Percentiles rank a stretch among this genome's conserved stretches.
These are phyloP conservation scores for Ranitomeya variabilis DNA, from an alignment of 2,113 vertebrate genomes.

Conservation along the genomic window DNA sequence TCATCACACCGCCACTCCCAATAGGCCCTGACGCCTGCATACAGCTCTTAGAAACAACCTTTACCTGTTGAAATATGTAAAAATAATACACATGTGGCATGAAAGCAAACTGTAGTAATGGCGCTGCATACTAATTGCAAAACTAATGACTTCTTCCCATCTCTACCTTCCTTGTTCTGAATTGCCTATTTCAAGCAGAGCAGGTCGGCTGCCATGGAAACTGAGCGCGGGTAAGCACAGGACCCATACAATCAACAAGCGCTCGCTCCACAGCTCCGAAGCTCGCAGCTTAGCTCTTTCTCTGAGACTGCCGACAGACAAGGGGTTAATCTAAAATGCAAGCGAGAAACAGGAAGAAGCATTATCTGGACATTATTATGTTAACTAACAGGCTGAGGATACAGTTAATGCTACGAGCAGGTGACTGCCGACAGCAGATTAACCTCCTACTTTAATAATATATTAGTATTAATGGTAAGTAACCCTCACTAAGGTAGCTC, in stretches of 20 bases:
- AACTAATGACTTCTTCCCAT: conserved; percentile 82
- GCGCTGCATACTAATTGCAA: conserved; percentile 86
- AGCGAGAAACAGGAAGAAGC: not conserved
- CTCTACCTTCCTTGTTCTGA: conserved; percentile 64
- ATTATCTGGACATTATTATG: not conserved
- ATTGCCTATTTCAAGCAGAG: conserved; percentile 71
- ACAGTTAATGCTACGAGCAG: conserved; percentile 16
- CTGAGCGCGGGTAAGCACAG: conserved; percentile 68
- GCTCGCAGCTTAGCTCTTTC: conserved; percentile 39
- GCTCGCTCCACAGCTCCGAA: conserved; percentile 59
- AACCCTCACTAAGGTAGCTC: conserved; percentile 26
- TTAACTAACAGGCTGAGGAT: conserved; percentile 12
- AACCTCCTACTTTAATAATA: conserved; percentile 52
- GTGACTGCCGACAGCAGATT: conserved; percentile 41
- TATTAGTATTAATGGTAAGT: conserved; percentile 43
- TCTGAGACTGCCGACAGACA: not conserved
- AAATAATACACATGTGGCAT: conserved; percentile 32
- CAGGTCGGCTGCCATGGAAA: conserved; percentile 86
- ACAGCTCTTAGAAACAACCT: not conserved
- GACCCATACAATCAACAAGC: conserved; percentile 65
- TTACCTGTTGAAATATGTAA: conserved; percentile 8
- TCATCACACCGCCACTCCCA: not conserved
- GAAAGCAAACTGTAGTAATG: conserved; percentile 61
- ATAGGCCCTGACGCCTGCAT: not conserved
- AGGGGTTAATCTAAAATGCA: conserved; percentile 17